Percentiles rank a stretch among this genome's conserved stretches.
phyloP scores from a whole-genome alignment of 1,140 invertebrate genomes.

The Orius laevigatus region DNA sequence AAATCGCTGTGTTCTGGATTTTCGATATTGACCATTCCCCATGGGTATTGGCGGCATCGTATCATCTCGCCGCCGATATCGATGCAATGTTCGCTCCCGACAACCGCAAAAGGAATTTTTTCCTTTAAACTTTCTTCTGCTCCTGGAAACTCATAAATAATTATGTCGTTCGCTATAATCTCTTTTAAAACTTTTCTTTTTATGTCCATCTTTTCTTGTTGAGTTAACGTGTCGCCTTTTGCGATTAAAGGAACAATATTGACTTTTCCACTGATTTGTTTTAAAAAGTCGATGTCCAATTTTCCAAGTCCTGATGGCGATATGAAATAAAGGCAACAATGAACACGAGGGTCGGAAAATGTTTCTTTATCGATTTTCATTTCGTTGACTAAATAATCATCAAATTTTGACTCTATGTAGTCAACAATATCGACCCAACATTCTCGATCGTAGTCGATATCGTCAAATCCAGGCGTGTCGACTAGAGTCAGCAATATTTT shows the following conservation, averaged over 20 bases:
- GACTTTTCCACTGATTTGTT: conserved; percentile 91
- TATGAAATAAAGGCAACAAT: conserved; percentile 97
- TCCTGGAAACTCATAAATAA: conserved; percentile 96
- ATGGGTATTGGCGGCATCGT: conserved; percentile 90
- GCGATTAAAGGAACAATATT: conserved; percentile 98
- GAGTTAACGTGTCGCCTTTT: conserved; percentile 96
- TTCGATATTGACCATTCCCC: conserved; percentile 96
- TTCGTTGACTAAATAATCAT: conserved; percentile 86
- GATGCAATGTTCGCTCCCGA: conserved; percentile 89
- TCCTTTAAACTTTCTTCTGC: conserved; percentile 53
- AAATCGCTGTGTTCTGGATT: conserved; percentile 98
- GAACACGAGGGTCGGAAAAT: conserved; percentile 75
- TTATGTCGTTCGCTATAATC: conserved; percentile 71
- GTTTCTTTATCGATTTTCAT: conserved; percentile 69
- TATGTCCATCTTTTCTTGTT: conserved; percentile 85
- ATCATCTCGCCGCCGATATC: conserved; percentile 75
- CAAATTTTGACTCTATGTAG: conserved; percentile 89
- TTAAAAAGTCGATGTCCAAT: conserved; percentile 97
- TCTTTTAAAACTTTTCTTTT: conserved; percentile 66
- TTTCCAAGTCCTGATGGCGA: conserved; percentile 93
- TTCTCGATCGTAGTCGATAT: conserved; percentile 94
- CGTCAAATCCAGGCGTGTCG: conserved; percentile 96
- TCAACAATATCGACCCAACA: conserved; percentile 95
- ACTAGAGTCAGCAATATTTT: conserved; percentile 80
- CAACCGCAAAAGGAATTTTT: conserved; percentile 92